phyloP scores from a whole-genome alignment of 2,113 vertebrate species.

The Rhizomys pruinosus region DNA sequence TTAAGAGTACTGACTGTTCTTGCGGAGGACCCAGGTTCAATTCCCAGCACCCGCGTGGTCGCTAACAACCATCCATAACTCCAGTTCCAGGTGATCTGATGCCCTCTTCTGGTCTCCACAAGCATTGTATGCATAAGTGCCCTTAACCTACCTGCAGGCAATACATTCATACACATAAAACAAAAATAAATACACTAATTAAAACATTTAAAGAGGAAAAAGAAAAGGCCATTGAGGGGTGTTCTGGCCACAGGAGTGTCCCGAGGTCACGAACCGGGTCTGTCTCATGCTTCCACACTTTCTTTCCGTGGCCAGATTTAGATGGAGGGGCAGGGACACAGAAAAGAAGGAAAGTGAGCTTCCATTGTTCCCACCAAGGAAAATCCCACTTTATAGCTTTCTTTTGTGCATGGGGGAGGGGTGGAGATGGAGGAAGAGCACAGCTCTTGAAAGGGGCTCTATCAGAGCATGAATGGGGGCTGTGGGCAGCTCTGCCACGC shows the following conservation, averaged over 20 bases:
- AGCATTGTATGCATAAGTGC: too few species aligned
- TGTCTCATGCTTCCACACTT: constrained; percentile 53
- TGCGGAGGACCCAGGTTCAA: too few species aligned
- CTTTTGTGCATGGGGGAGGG: constrained; percentile 74
- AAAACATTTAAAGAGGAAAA: too few species aligned
- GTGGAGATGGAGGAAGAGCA: constrained; percentile 21
- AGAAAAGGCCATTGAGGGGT: not conserved
- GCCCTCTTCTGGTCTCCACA: too few species aligned
- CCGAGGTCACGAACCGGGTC: constrained; percentile 40
- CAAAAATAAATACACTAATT: too few species aligned
- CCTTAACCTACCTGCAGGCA: too few species aligned
- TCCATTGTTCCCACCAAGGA: constrained; percentile 70
- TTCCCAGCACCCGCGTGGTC: too few species aligned
- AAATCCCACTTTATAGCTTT: constrained; percentile 65
- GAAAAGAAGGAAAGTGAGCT: constrained; percentile 67
- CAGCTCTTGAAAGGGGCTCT: constrained; percentile 65
- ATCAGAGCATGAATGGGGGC: constrained; percentile 75
- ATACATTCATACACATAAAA: too few species aligned
- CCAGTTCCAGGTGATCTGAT: too few species aligned
- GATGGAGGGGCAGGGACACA: constrained; percentile 71
- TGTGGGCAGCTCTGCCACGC: constrained; percentile 77
- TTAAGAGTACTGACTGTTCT: too few species aligned
- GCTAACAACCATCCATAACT: too few species aligned
- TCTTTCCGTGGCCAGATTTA: constrained; percentile 65
- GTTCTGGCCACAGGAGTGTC: not conserved